These are phyloP conservation scores for Stramonita haemastoma DNA, from an alignment of 2,888 invertebrate genomes.

Conservation along the genomic window DNA sequence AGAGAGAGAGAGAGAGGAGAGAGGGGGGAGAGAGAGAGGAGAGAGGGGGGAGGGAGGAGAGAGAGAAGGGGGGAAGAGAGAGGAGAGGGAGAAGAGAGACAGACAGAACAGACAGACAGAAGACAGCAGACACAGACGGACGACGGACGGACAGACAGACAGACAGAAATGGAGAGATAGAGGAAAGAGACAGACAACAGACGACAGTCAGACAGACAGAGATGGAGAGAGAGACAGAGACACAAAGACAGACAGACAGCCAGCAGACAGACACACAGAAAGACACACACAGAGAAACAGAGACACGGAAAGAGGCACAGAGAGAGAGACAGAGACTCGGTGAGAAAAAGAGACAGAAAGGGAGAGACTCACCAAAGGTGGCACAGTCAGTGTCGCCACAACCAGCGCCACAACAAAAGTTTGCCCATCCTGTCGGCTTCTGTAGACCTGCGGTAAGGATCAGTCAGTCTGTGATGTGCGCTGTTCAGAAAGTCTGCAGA, in stretches of 20 bases:
- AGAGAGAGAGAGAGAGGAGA: neutral
- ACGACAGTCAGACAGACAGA: too few relatives aligned
- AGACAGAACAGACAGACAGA: too few relatives aligned
- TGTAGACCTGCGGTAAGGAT: too few relatives aligned
- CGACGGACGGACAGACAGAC: too few relatives aligned
- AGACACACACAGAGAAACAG: neutral
- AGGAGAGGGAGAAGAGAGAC: neutral
- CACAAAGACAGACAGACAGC: neutral
- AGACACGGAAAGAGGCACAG: neutral
- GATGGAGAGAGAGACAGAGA: too few relatives aligned
- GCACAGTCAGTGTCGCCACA: neutral
- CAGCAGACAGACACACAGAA: neutral
- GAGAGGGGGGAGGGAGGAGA: neutral
- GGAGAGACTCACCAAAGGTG: neutral
- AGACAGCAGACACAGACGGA: too few relatives aligned
- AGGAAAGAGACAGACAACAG: too few relatives aligned
- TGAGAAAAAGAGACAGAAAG: neutral
- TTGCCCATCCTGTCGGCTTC: too few relatives aligned
- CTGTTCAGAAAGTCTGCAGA: too few relatives aligned
- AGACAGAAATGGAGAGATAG: too few relatives aligned
- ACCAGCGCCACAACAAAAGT: neutral
- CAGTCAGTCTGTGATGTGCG: too few relatives aligned
- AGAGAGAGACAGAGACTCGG: neutral
- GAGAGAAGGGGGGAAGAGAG: neutral
- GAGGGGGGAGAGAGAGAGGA: neutral